Evolutionary conservation across 30 jellyfish, hydroid and myxozoan species (phyloP), one percentile per base, ranked within the genome.

Genomic region (Cassiopea andromeda): DNA sequence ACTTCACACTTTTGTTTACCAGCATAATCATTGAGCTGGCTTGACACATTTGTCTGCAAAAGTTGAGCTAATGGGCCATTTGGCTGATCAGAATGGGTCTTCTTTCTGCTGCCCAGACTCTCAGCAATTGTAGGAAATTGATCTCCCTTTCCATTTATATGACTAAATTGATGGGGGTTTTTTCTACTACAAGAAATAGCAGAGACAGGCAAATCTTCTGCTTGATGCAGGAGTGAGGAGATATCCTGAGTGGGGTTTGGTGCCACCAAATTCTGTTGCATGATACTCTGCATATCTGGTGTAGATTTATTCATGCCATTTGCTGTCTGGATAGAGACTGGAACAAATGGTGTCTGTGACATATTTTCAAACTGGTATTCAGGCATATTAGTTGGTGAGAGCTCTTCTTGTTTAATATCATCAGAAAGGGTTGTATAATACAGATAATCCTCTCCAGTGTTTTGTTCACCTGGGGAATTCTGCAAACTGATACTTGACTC

Each of bases 401-500:
- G 43, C 57, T 87, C 90, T 57, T 87, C 94, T 70, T 79, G 67
- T 54, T 87, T 87, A 14, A 87, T 46, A 60, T 75, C 89, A 57
- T 50, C 60, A 17, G 89, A 44, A 6, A 87, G 16, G 45, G 44
- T 77, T 44, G 75, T 46, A n/a, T 15, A 46, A 74, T 46, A 87
- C 1, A 71, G 75, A 27, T 58, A 78, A 13, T 87, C 94, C 49
- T 87, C 94, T 8, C 69, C 78, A 17, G 18, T 46, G 60, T 73
- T 68, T 59, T 46, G 79, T n/a, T 83, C 59, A 8, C 73, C 81
- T 1, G 94, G 94, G 43, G 94, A 87, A 46, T 69, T 78, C 86
- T 87, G 90, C 77, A 82, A 44, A 66, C 94, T 87, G 73, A 77
- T 60, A 50, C 77, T 87, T 7, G 90, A 78, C 44, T 72, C 88